A percentile compares a stretch with the other conserved stretches of the same genome.
These are phyloP conservation scores for Brachyptera putata DNA, from an alignment of 2,888 invertebrate genomes.

Conservation along the genomic window DNA sequence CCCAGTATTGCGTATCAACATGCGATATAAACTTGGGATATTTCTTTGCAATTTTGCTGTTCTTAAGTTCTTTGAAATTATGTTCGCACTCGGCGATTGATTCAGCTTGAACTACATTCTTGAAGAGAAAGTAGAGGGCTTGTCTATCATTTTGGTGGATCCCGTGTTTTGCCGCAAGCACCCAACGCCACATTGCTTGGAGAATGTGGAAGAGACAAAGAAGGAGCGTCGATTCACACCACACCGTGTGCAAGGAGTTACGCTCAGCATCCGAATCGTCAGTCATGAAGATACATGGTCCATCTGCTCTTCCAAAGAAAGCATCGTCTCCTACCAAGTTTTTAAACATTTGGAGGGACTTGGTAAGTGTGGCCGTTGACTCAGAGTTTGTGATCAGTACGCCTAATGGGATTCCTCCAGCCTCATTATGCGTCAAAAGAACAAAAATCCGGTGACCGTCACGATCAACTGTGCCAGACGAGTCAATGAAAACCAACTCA, in stretches of 20 bases:
- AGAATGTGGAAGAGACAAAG: conserved; percentile 16
- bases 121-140: no score
- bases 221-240: background rate
- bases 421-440: background rate
- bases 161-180: background rate
- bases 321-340: background rate
- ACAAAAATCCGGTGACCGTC: conserved; percentile 2
- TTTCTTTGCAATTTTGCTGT: no score
- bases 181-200: conserved; percentile 15
- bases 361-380: background rate
- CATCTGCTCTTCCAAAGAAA: background rate
- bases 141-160: no score
- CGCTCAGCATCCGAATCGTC: conserved; percentile 11
- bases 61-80: no score
- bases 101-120: no score
- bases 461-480: no score
- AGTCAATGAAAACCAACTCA: no score
- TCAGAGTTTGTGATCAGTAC: conserved; percentile 2
- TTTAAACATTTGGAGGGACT: conserved; percentile 1
- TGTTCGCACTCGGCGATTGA: no score
- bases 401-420: conserved; percentile 17
- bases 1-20: no score
- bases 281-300: conserved; percentile 13
- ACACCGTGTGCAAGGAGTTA: background rate
- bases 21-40: no score